Evolutionary conservation across 2,888 invertebrate genomes (phyloP), one percentile per base, ranked within the genome.

Genomic region (Limnephilus rhombicus): DNA sequence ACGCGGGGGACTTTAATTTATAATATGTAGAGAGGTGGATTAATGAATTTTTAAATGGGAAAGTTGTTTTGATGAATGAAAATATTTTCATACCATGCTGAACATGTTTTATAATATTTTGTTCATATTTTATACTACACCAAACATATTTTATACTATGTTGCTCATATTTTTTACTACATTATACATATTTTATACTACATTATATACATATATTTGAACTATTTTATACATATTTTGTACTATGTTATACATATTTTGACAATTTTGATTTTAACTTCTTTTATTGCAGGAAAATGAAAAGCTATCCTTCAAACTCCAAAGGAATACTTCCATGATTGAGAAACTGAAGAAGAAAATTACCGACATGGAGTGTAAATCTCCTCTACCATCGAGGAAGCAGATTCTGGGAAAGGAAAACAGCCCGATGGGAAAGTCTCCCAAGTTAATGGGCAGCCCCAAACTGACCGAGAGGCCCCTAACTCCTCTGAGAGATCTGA

Each of bases 401-500:
- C 95, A 82, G 95, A 95, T 89, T 94, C 95, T 94, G 91, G 96
- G 96, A 91, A 96, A 96, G 94, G 96, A 96, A 94, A 96, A 96
- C 94, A 95, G 95, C 93, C 95, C 95, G 0, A 81, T 92, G 15
- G 95, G 94, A 85, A 94, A 95, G 89, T 94, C 95, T 41, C 92
- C 95, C 9, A 95, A 94, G 91, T 94, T 94, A 15, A 94, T 94
- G 37, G 94, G 94, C 68, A 94, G 94, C 15, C 95, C 95, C 53
- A 92, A 91, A 89, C 34, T 87, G 12, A 94, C 94, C 3, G 94
- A 94, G 80, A 96, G 96, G 94, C 95, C 95, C 13, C 94, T 94
- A 45, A 95, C 95, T 41, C 96, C 96, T 4, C 94, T 96, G 87
- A 95, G 95, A 94, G 95, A 95, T 94, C 94, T 95, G 92, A 96